These are phyloP conservation scores for Zaprionus inermis DNA, from an alignment of 1,140 invertebrate species.

Conservation along the genomic window DNA sequence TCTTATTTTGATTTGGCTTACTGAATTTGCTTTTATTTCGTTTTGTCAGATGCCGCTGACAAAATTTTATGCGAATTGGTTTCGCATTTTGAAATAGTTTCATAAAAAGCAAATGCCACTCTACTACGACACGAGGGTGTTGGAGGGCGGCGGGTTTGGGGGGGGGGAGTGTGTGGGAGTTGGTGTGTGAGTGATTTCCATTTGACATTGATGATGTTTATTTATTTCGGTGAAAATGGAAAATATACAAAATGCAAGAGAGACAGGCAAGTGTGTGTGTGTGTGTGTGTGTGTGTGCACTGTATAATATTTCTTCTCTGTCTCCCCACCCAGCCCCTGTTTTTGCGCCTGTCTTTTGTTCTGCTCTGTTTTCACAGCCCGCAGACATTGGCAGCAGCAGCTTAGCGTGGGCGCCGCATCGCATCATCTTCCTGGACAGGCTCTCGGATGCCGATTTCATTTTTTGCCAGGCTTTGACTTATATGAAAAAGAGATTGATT, in stretches of 20 bases:
- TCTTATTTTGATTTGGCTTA: slow-evolving; percentile 60
- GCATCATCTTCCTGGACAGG: slow-evolving; percentile 9
- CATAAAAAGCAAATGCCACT: slow-evolving; percentile 76
- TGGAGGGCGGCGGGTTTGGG: neutral
- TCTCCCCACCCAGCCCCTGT: slow-evolving; percentile 25
- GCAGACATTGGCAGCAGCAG: slow-evolving; percentile 57
- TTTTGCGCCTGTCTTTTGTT: slow-evolving; percentile 30
- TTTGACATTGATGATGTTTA: slow-evolving; percentile 83
- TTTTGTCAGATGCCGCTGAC: slow-evolving; percentile 68
- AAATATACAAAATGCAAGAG: slow-evolving; percentile 65
- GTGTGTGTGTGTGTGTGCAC: slow-evolving; percentile 25
- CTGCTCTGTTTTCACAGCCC: slow-evolving; percentile 28
- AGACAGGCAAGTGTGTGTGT: slow-evolving; percentile 16
- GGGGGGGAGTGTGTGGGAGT: neutral
- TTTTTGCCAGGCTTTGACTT: slow-evolving; percentile 75
- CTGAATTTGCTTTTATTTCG: slow-evolving; percentile 65
- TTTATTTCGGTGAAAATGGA: slow-evolving; percentile 81
- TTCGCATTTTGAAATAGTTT: slow-evolving; percentile 82
- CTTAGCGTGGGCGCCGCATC: slow-evolving; percentile 35
- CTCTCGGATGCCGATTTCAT: slow-evolving; percentile 42
- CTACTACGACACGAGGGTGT: neutral
- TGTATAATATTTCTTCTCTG: slow-evolving; percentile 54
- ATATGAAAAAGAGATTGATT: slow-evolving; percentile 68
- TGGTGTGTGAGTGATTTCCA: slow-evolving; percentile 69
- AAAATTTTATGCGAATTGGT: slow-evolving; percentile 82